Evolutionary conservation across 2,113 vertebrate species (phyloP), one percentile per base, ranked within the genome.

Genomic region (Hirundichthys speculiger): DNA sequence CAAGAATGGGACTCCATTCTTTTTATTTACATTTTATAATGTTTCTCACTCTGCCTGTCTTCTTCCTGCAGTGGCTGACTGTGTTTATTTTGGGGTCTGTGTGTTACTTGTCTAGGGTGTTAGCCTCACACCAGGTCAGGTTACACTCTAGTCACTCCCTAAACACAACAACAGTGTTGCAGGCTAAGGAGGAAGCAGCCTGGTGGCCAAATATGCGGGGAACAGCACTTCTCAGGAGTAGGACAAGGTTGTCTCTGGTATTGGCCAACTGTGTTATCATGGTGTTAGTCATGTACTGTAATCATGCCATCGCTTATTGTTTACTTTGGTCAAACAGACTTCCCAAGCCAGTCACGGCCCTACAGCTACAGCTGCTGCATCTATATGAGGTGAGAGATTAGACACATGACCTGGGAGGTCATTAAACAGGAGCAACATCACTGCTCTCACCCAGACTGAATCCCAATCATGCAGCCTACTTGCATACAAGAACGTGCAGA

Each of bases 391-490:
- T 53, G 52, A 1, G 48, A 77, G 73, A 86, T 78, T 47, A 81
- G 77, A 55, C 38, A 24, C 67, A 68, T 79, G 77, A 84, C 80
- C 80, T 41, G 56, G 77, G 81, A 82, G 86, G 79, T 82, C 77
- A 87, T 88, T 85, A 85, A 82, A 64, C 46, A 73, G 51, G 45
- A 79, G 73, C 49, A 79, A 64, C 75, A 87, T 55, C 22, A 19
- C 54, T 75, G 49, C 50, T 64, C 48, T 73, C 61, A 51, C 71
- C 70, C 73, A 42, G 25, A 14, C 47, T 63, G 74, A 77, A 83
- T 80, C 59, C 72, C 49, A 86, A 80, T 86, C 77, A 77, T 19
- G 56, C 18, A 52, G 70, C 58, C 64, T 64, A 69, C 54, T 71
- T 4, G 47, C 40, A 52, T 70, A 49, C 78, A 74, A 49, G 66